Percentiles rank a stretch among this genome's conserved stretches.
Evolutionary conservation across 2,888 invertebrate species (phyloP).

Genomic region (Ptilodon capucinus): DNA sequence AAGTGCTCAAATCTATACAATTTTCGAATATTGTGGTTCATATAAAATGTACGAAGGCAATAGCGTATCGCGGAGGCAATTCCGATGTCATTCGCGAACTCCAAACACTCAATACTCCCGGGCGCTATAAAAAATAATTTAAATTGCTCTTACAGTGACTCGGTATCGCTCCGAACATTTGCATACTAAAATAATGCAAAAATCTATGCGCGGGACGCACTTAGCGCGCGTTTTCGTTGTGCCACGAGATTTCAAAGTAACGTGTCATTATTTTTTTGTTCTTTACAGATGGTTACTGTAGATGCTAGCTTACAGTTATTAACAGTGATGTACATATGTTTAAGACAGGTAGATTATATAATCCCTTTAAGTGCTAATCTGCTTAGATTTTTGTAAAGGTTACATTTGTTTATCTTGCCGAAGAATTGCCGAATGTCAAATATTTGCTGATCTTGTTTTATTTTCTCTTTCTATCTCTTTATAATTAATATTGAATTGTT

Average conservation of each 20-base stretch:
- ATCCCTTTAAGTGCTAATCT: no score
- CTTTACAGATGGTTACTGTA: not conserved
- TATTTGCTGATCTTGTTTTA: no score
- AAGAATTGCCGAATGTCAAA: no score
- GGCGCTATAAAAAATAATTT: constrained; percentile 83
- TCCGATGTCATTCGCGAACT: constrained; percentile 50
- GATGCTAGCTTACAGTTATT: no score
- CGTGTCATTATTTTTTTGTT: not conserved
- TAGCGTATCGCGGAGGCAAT: constrained; percentile 54
- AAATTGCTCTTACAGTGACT: constrained; percentile 81
- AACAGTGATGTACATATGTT: no score
- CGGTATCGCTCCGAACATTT: constrained; percentile 77
- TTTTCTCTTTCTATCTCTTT: no score
- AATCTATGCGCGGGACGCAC: constrained; percentile 77
- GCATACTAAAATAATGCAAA: constrained; percentile 83
- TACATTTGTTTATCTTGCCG: no score
- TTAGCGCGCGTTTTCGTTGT: constrained; percentile 53
- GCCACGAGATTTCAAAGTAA: constrained; percentile 15
- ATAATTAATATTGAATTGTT: no score
- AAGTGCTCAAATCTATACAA: constrained; percentile 42
- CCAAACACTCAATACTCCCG: constrained; percentile 78
- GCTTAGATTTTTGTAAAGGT: no score
- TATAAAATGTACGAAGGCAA: constrained; percentile 69
- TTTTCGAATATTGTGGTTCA: constrained; percentile 57
- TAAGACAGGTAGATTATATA: no score